Evolutionary conservation across 2,113 vertebrate species (phyloP), one percentile per base, ranked within the genome.

Genomic region (Amazona guildingii): DNA sequence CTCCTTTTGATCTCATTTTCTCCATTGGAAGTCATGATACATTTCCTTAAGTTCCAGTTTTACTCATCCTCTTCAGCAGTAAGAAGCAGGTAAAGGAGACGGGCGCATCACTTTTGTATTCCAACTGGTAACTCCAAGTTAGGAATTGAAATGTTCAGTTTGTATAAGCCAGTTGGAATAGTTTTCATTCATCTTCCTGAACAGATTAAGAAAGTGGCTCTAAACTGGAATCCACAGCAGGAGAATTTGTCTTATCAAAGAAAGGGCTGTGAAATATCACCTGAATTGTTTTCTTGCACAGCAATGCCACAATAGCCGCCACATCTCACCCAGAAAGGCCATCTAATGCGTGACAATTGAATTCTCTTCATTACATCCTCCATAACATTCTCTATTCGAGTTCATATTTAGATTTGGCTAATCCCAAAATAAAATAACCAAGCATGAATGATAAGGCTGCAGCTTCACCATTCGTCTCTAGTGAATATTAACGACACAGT

Each of bases 51-150:
- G 29, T 31, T 41, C 39, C 11, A 67, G 37, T 31, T 67, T 54
- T 52, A 37, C 37, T 33, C 17, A 28, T 4, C 28, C 59, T 68
- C 25, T 28, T 79, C 20, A 62, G 33, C 73, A 74, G n/a, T 44
- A 46, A 61, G 66, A 46, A 66, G 29, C 13, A 29, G 74, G 48
- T 24, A 31, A 61, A 35, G 59, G 72, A 69, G 15, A 24, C 0
- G 0, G 46, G 33, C 11, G 14, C 1, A 16, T 13, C 2, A 0
- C 51, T 21, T 55, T 11, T 43, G 39, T 21, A 8, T 7, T 54
- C 44, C 54, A 20, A 44, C 0, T 46, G 49, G 79, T 43, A 91
- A 91, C 8, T 48, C 37, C 46, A 70, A 80, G 57, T 35, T 6
- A 52, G 68, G 39, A 54, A 46, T 80, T 82, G 15, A 41, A 19